phyloP scores from a whole-genome alignment of 1,140 invertebrate genomes.

The Rhagoletis zephyria region DNA sequence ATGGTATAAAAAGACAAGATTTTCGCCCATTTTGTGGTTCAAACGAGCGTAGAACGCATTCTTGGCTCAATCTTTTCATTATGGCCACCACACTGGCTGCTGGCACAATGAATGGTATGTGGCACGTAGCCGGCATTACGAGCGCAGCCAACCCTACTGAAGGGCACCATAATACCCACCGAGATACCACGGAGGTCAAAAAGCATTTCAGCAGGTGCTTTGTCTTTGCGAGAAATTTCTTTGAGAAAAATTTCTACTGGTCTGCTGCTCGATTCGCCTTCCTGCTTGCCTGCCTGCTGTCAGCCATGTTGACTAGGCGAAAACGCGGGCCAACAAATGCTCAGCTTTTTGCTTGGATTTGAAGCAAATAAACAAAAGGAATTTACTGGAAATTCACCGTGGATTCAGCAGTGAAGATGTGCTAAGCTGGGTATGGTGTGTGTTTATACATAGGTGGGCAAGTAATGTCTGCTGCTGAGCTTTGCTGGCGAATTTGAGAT shows the following conservation, averaged over 20 bases:
- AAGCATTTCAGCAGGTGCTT: no score
- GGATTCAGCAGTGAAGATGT: neutral
- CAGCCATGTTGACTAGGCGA: neutral
- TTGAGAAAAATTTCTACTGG: no score
- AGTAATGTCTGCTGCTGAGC: neutral
- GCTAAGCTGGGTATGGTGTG: no score
- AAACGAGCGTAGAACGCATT: conserved; percentile 55
- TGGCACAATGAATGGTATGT: conserved; percentile 32
- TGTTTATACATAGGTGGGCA: neutral
- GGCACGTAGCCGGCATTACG: neutral
- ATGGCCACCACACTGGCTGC: neutral
- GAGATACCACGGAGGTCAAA: no score
- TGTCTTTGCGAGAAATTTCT: no score
- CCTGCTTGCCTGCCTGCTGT: neutral
- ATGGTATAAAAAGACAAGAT: conserved; percentile 57
- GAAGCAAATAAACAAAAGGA: conserved; percentile 37
- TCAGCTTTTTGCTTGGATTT: neutral
- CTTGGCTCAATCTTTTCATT: conserved; percentile 19
- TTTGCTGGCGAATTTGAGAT: neutral
- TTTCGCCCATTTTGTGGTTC: conserved; percentile 57
- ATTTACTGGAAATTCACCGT: conserved; percentile 30
- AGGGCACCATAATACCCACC: no score
- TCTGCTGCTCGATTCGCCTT: neutral
- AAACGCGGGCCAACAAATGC: neutral
- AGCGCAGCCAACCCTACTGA: no score